A percentile compares a stretch with the other conserved stretches of the same genome.
Conservation (phyloP, 1,140 invertebrate species). For the Temnothorax longispinosus region DNA sequence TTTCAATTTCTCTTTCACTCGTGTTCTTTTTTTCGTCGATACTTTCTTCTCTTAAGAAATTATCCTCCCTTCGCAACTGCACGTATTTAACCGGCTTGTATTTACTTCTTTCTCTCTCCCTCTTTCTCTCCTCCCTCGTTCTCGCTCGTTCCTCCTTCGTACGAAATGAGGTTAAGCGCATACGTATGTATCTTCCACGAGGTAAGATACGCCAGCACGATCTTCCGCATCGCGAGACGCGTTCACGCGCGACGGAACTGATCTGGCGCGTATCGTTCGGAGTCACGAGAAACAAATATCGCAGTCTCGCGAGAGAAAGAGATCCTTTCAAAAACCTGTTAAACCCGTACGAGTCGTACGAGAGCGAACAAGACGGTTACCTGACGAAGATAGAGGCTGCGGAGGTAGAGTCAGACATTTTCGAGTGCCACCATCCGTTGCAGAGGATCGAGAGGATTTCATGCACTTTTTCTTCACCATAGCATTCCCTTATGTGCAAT, state of each 20-base stretch:
- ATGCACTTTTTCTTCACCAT: slow-evolving; percentile 78
- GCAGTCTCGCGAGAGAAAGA: background rate
- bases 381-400: slow-evolving; percentile 74
- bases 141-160: background rate
- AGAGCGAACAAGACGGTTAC: slow-evolving; percentile 61
- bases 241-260: no score
- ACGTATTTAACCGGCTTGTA: background rate
- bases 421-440: slow-evolving; percentile 74
- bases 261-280: background rate
- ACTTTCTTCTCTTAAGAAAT: background rate
- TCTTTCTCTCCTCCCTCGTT: background rate
- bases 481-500: slow-evolving; percentile 73
- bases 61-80: background rate
- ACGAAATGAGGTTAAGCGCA: background rate
- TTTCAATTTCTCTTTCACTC: background rate
- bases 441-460: slow-evolving; percentile 67
- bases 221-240: no score
- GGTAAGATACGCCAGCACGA: no score
- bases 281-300: background rate
- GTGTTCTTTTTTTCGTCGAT: background rate
- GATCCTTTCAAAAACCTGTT: no score
- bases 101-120: background rate
- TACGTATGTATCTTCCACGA: background rate
- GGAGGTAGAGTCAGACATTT: slow-evolving; percentile 79
- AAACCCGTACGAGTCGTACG: no score